Conservation (phyloP, 2,113 vertebrate species). For the Triplophysa dalaica region DNA sequence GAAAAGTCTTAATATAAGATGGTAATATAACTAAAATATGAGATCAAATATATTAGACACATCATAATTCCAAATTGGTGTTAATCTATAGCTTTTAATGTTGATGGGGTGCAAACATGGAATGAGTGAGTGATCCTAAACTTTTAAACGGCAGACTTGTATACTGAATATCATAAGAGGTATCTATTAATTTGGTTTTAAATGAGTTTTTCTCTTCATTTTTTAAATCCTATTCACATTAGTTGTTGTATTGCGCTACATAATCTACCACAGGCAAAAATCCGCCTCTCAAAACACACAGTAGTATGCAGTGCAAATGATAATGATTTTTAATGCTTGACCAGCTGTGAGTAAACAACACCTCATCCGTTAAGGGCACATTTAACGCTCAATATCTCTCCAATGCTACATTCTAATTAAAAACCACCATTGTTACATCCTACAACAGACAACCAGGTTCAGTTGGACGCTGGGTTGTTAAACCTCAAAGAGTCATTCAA, state of each 20-base stretch:
- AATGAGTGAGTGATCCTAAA: too few species aligned
- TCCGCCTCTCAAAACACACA: conserved; percentile 24
- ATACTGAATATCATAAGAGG: neutral
- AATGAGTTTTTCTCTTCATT: neutral
- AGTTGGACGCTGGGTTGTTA: conserved; percentile 5
- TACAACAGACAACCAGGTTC: neutral
- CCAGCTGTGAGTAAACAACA: conserved; percentile 44
- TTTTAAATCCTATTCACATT: neutral
- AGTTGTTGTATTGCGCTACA: neutral
- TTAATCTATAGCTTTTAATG: too few species aligned
- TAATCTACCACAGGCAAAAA: neutral
- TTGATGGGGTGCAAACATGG: too few species aligned
- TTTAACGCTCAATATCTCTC: conserved; percentile 39
- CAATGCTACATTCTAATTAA: conserved; percentile 26
- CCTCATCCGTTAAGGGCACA: conserved; percentile 32
- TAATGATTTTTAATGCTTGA: conserved; percentile 53
- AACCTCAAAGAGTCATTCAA: neutral
- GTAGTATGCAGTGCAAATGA: conserved; percentile 9
- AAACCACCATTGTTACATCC: neutral
- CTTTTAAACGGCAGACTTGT: too few species aligned
- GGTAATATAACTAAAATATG: too few species aligned
- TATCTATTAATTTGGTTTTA: neutral
- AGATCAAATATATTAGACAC: too few species aligned
- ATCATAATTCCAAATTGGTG: too few species aligned
- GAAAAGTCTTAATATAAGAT: too few species aligned